Evolutionary conservation across 2,888 invertebrate species (phyloP), one percentile per base, ranked within the genome.

Genomic region (Leptopilina syphax): DNA sequence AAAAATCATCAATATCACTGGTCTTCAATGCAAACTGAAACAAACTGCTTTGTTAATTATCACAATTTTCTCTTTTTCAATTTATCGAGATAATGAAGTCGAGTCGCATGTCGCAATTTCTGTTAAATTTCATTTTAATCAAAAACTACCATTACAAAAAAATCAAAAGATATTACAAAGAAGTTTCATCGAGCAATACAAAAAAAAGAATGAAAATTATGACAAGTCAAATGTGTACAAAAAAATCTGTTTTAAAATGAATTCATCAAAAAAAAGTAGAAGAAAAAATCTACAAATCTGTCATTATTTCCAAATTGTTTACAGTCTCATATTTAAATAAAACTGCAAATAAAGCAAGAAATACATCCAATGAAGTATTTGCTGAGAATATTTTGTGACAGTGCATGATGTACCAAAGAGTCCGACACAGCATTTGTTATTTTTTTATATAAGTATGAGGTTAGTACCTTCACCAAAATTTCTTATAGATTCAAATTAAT

Each of bases 381-480:
- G 57, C 34, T 60, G 27, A 73, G 41, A 57, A 73, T 73, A 73
- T 73, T 50, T 73, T 82, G 83, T 83, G 80, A 86, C 78, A 83
- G 84, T 85, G 85, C 82, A 83, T 85, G 83, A 85, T 86, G 82
- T 85, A 90, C 90, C 89, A 88, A 87, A 90, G 87, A 91, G 86
- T 90, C 90, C 90, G 88, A 88, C 84, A 87, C 86, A 89, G 88
- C 87, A 90, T 91, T 92, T 91, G 92, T 90, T 86, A 88, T 89
- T 34, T 34, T 34, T 89, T 86, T 88, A 86, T 86, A 83, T 88
- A 86, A 85, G 85, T 88, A 82, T 84, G 87, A 86, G 84, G 88
- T 91, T 89, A 91, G 89, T 90, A 90, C 92, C 91, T 87, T 90
- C 91, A 92, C 92, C 92, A 87, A 86, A 90, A 88, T 86, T 87